phyloP scores from a whole-genome alignment of 1,140 invertebrate species.

The Zeugodacus cucurbitae region DNA sequence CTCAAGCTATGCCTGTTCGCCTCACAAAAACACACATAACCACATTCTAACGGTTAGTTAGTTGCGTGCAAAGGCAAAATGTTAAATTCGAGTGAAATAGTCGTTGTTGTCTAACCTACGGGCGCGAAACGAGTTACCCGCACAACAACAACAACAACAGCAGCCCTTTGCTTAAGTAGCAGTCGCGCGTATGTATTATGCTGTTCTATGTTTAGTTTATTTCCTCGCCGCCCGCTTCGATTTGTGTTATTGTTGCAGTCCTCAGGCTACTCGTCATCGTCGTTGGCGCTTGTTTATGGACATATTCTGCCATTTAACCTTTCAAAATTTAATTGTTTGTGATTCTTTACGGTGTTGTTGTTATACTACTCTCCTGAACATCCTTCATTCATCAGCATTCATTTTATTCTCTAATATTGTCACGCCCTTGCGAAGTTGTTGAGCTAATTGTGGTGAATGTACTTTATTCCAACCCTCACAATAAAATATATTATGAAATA shows the following conservation, averaged over 20 bases:
- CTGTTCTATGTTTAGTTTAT: background rate
- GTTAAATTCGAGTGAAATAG: constrained; percentile 8
- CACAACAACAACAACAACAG: background rate
- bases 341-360: background rate
- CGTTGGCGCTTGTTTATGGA: background rate
- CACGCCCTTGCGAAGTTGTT: too few relatives aligned
- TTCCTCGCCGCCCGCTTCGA: background rate
- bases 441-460: too few relatives aligned
- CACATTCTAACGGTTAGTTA: background rate
- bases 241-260: background rate
- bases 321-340: background rate
- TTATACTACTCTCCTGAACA: background rate
- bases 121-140: background rate
- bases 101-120: background rate
- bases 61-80: background rate
- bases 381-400: background rate
- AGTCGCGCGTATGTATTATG: background rate
- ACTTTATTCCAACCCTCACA: too few relatives aligned
- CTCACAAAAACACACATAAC: background rate
- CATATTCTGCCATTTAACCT: background rate
- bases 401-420: too few relatives aligned
- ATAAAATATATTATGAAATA: too few relatives aligned
- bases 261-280: background rate
- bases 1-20: background rate
- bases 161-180: background rate